phyloP scores from a whole-genome alignment of 2,888 invertebrate genomes.

The Drosophila nigricruria region DNA sequence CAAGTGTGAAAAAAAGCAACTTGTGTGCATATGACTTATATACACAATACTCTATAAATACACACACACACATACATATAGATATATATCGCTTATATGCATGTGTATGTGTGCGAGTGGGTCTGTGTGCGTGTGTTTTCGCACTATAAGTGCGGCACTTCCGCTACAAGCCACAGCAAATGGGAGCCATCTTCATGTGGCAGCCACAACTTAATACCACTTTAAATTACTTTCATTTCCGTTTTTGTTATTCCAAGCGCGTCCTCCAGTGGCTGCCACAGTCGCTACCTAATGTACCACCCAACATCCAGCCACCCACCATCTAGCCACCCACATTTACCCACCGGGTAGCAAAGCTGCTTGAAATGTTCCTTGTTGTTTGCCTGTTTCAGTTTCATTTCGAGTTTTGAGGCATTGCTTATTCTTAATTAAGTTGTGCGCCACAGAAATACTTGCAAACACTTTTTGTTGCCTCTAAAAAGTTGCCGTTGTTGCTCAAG shows the following conservation, averaged over 20 bases:
- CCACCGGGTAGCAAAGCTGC: slow-evolving; percentile 1
- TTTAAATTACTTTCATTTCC: slow-evolving; percentile 76
- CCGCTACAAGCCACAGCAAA: slow-evolving; percentile 41
- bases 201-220: slow-evolving; percentile 68
- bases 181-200: slow-evolving; percentile 38
- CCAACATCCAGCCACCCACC: neutral
- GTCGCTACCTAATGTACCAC: slow-evolving; percentile 6
- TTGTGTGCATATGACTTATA: slow-evolving; percentile 35
- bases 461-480: slow-evolving; percentile 35
- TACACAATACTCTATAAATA: slow-evolving; percentile 14
- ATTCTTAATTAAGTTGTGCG: slow-evolving; percentile 70
- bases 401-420: slow-evolving; percentile 62
- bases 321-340: neutral
- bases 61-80: neutral
- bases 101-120: slow-evolving; percentile 14
- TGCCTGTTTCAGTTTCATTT: slow-evolving; percentile 41
- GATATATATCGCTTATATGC: neutral
- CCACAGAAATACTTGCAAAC: slow-evolving; percentile 37
- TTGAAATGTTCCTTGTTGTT: neutral
- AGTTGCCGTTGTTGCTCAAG: slow-evolving; percentile 22
- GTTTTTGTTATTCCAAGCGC: slow-evolving; percentile 75
- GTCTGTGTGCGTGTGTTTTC: slow-evolving; percentile 31
- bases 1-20: slow-evolving; percentile 8
- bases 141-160: slow-evolving; percentile 40
- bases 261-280: slow-evolving; percentile 45